Evolutionary conservation across 2,113 vertebrate species (phyloP), one percentile per base, ranked within the genome.

Genomic region (Capra hircus): DNA sequence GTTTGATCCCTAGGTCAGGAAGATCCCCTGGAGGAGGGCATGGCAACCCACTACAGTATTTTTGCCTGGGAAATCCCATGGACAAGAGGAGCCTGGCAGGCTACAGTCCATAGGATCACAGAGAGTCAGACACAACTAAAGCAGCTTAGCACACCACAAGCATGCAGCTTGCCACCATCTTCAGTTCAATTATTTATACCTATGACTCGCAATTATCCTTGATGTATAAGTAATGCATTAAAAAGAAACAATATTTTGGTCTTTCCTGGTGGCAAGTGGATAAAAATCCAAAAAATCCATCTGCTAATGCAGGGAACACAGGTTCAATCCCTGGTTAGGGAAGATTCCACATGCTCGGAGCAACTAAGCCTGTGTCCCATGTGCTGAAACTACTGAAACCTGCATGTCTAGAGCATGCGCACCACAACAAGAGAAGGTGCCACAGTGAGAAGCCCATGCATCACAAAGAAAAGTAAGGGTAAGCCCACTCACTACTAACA

Each of bases 331-430:
- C n/a, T 23, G 2, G n/a, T 71, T 21, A 0, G 0, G n/a, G 67
- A 40, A 71, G n/a, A 71, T 71, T 71, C 67, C 19, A 71, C 67
- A 40, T 12, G n/a, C 67, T 71, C 1, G 0, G 19, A 40, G 5
- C 67, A 71, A 40, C 67, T 36, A 71, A 71, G 67, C n/a, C 19
- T 71, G n/a, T 23, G n/a, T 71, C 67, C 67, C n/a, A 40, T 9
- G n/a, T 23, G 67, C 67, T 40, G 67, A 71, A 71, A 40, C 67
- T 71, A 40, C n/a, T 12, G 19, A 71, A 71, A 11, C 67, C 67
- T 19, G 2, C 19, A 12, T 1, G 1, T 71, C 67, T 71, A 23
- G n/a, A 40, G n/a, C 19, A 0, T 71, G 19, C 0, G 0, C 9
- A 36, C n/a, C 64, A 40, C n/a, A 6, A 71, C 5, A 21, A 71